Percentiles rank a stretch among this genome's conserved stretches.
Conservation (phyloP, 1,140 invertebrate species). For the Rhopalosiphum maidis region DNA sequence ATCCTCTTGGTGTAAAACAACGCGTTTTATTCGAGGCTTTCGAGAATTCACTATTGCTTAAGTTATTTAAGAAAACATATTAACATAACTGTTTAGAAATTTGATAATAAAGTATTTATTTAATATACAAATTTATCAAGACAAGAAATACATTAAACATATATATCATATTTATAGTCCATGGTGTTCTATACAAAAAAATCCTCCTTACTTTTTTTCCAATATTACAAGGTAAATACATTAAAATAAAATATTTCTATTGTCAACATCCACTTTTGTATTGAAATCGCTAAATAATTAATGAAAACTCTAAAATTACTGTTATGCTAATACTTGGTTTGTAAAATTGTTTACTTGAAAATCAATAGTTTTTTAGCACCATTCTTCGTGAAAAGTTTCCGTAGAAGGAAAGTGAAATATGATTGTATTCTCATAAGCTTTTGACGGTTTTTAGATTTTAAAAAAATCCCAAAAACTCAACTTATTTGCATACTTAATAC, state of each 20-base stretch:
- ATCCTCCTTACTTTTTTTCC: background rate
- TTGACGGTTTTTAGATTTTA: slow-evolving; percentile 5
- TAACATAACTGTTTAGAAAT: background rate
- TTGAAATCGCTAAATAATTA: background rate
- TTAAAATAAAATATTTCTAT: background rate
- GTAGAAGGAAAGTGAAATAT: background rate
- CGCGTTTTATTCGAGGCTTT: background rate
- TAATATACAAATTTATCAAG: background rate
- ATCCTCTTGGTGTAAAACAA: background rate
- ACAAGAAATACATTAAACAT: background rate
- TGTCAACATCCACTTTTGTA: background rate
- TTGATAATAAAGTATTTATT: slow-evolving; percentile 3
- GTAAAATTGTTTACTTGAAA: slow-evolving; percentile 15
- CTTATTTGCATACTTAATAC: background rate
- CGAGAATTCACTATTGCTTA: background rate
- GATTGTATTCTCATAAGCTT: slow-evolving; percentile 20
- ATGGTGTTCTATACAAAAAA: background rate
- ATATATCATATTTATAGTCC: background rate
- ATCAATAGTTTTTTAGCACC: background rate
- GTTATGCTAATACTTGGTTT: background rate
- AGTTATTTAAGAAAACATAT: background rate
- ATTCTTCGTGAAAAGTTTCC: background rate
- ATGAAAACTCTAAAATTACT: background rate
- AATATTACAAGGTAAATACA: background rate
- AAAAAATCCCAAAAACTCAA: background rate